Base-by-base conservation (phyloP, 2,888 invertebrate species). In the Coleophora deauratella region DNA sequence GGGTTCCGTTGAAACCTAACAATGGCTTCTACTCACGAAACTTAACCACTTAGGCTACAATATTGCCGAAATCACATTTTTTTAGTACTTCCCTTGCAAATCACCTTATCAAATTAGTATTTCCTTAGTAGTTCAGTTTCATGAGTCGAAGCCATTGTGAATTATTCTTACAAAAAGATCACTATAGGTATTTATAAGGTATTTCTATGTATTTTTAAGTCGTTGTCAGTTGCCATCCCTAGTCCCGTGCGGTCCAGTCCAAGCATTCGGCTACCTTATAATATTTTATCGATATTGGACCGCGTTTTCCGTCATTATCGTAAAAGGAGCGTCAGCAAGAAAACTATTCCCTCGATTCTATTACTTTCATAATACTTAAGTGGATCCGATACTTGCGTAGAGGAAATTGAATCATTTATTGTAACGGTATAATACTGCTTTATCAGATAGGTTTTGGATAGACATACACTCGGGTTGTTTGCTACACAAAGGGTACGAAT, bases 331-430 rank as follows among this genome's bases (percentile, higher is more conserved):
- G 77, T 82, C 82, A 81, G 81, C 82, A 80, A 76, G 80, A 82
- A 84, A 85, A 85, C 84, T 81, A 81, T 82, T 81, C 77, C 69
- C 69, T 72, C 68, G 68, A 71, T 57, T 75, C 72, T 79, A 80
- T 81, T 80, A 73, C 84, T 77, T 74, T 80, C 79, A 80, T 85
- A 85, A 84, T 82, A 81, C 79, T 80, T 80, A 84, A 84, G 82
- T 82, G 80, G 81, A 80, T 76, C 70, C 68, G 76, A 77, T 80
- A 77, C 75, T 80, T 79, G 74, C 72, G 76, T 78, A 72, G 67
- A 76, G 78, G 74, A 79, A 82, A 84, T 84, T 81, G 81, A 81
- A 84, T 84, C 84, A 80, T 79, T 82, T 82, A 81, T 80, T 81
- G 80, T 79, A 79, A 81, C 66, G 67, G 71, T 57, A 70, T 73